Evolutionary conservation across 1,140 invertebrate genomes (phyloP).

Genomic region (Drosophila bocqueti): DNA sequence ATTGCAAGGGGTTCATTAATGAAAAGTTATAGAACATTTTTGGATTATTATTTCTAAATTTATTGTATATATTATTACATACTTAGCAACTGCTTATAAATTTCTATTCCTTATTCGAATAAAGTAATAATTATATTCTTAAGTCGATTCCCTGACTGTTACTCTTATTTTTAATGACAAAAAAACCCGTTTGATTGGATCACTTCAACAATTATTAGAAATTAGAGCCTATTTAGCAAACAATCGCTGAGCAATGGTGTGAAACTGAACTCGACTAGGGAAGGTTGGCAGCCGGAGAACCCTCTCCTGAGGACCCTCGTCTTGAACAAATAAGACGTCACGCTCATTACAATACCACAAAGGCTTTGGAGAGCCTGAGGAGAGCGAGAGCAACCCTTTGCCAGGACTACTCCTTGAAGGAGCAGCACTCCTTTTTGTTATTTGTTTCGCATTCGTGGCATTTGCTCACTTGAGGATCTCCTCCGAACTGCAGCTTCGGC

Average conservation of each 20-base stretch:
- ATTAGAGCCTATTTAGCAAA: constrained; percentile 69
- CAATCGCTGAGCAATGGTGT: constrained; percentile 67
- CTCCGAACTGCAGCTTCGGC: constrained; percentile 15
- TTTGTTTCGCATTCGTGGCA: constrained; percentile 73
- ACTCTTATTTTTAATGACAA: constrained; percentile 1
- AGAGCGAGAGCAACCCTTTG: constrained; percentile 32
- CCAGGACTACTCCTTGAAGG: constrained; percentile 30
- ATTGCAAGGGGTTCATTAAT: neutral
- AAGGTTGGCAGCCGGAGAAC: neutral
- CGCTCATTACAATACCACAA: constrained; percentile 65
- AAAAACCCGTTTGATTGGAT: constrained; percentile 35
- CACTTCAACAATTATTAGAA: constrained; percentile 61
- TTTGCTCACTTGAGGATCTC: constrained; percentile 72
- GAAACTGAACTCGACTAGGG: constrained; percentile 42
- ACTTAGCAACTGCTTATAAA: no score
- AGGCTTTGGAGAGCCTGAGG: constrained; percentile 1
- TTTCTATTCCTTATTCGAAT: no score
- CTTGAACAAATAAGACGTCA: constrained; percentile 64
- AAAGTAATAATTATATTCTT: neutral
- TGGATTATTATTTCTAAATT: no score
- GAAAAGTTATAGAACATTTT: no score
- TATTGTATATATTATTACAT: no score
- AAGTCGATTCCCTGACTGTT: neutral
- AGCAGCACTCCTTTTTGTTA: constrained; percentile 60
- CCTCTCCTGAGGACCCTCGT: constrained; percentile 25